Percentiles rank a stretch among this genome's conserved stretches.
These are phyloP conservation scores for Sinohyriopsis cumingii DNA, from an alignment of 2,888 invertebrate genomes.

Conservation along the genomic window DNA sequence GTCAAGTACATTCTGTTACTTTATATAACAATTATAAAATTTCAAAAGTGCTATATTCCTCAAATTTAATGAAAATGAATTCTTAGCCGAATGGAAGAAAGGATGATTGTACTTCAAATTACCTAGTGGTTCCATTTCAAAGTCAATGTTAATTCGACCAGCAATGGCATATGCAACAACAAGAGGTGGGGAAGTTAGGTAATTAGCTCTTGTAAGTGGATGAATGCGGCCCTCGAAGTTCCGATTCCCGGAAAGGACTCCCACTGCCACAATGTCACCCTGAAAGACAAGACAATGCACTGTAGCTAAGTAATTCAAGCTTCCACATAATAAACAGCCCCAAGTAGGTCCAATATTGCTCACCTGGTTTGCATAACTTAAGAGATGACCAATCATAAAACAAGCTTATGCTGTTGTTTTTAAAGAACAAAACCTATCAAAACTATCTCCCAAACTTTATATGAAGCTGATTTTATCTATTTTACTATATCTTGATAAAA, in stretches of 20 bases:
- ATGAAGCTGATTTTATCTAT: no score
- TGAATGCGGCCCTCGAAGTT: constrained; percentile 99
- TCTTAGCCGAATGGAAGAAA: no score
- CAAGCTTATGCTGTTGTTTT: neutral
- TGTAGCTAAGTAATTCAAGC: neutral
- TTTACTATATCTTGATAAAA: no score
- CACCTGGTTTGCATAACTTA: neutral
- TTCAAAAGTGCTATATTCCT: no score
- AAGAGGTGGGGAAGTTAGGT: constrained; percentile 95
- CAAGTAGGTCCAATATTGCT: neutral
- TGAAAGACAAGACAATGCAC: constrained; percentile 66
- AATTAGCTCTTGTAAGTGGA: constrained; percentile 96
- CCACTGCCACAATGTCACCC: constrained; percentile 95
- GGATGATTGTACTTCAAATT: constrained; percentile 49
- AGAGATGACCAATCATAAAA: neutral
- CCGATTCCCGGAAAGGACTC: constrained; percentile 96
- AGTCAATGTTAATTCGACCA: constrained; percentile 95
- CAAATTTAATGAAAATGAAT: no score
- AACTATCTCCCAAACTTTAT: no score
- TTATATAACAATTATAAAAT: no score
- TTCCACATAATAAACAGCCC: neutral
- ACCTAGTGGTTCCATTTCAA: constrained; percentile 90
- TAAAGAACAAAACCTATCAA: no score
- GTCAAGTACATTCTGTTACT: no score
- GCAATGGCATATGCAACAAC: constrained; percentile 98